Conservation (phyloP, 2,797 vertebrate species). For the Coluber constrictor region DNA sequence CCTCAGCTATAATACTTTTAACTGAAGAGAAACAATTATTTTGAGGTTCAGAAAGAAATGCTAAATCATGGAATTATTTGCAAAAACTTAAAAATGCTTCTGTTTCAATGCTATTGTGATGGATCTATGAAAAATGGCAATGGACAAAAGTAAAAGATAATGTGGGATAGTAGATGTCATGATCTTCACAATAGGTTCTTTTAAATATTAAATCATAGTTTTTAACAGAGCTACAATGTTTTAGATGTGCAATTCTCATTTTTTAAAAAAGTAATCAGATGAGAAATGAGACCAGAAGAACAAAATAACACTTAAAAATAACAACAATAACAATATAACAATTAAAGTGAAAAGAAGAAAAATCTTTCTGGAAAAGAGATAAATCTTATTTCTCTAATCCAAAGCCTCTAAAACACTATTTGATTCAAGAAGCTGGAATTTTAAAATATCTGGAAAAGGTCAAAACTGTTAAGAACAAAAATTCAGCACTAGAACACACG, state of each 20-base stretch:
- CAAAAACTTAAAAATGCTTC: neutral
- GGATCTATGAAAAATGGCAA: too few species aligned
- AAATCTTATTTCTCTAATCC: neutral
- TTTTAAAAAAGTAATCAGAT: neutral
- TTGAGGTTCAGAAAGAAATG: neutral
- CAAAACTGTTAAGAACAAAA: neutral
- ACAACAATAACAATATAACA: too few species aligned
- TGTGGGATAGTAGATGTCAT: neutral
- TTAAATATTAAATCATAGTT: neutral
- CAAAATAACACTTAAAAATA: neutral
- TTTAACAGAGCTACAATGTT: neutral
- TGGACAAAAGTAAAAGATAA: neutral
- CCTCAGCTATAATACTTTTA: rapidly evolving
- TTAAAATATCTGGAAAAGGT: neutral
- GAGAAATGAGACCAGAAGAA: neutral
- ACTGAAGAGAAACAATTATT: rapidly evolving
- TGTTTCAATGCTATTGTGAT: neutral
- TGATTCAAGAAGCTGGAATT: neutral
- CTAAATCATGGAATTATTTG: neutral
- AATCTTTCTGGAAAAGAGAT: neutral
- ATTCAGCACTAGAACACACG: neutral
- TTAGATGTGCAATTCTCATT: neutral
- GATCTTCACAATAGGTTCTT: neutral
- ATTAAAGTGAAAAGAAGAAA: neutral
- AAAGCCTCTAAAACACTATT: neutral